phyloP scores from a whole-genome alignment of 2,888 invertebrate species.

The Ptychoptera albimana region DNA sequence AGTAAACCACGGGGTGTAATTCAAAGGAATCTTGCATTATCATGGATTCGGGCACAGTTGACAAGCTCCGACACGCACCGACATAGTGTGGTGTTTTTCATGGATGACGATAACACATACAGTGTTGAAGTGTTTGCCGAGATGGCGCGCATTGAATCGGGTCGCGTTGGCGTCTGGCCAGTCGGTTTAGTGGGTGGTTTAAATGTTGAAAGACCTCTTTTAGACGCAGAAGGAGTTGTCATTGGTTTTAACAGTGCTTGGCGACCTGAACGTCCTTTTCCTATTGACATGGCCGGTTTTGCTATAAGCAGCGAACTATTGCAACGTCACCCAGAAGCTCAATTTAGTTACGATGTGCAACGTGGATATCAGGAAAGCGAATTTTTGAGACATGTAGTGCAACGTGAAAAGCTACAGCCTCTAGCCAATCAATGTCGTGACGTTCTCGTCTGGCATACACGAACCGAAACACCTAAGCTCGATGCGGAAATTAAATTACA shows the following conservation, averaged over 20 bases:
- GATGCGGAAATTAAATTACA: slow-evolving; percentile 43
- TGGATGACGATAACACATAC: slow-evolving; percentile 96
- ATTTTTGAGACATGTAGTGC: slow-evolving; percentile 57
- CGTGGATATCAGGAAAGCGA: slow-evolving; percentile 83
- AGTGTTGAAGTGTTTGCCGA: slow-evolving; percentile 77
- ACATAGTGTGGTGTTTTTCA: slow-evolving; percentile 66
- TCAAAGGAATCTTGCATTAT: slow-evolving; percentile 73
- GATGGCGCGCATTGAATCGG: slow-evolving; percentile 59
- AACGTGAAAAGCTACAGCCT: slow-evolving; percentile 69
- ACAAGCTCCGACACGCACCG: slow-evolving; percentile 14
- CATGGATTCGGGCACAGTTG: slow-evolving; percentile 48
- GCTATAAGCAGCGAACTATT: slow-evolving; percentile 68
- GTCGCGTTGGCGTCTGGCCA: slow-evolving; percentile 75
- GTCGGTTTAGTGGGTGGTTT: slow-evolving; percentile 93
- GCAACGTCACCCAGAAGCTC: slow-evolving; percentile 50
- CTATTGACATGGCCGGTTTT: slow-evolving; percentile 97
- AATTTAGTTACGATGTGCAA: slow-evolving; percentile 70
- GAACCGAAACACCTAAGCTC: slow-evolving; percentile 78
- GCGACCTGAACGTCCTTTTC: slow-evolving; percentile 83
- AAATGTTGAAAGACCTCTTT: slow-evolving; percentile 77
- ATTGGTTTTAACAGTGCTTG: slow-evolving; percentile 55
- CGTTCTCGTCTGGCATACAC: slow-evolving; percentile 97
- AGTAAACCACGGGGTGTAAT: slow-evolving; percentile 75
- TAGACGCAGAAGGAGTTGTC: slow-evolving; percentile 42
- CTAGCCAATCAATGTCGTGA: slow-evolving; percentile 80